Conservation (phyloP, 1,140 invertebrate genomes). For the Drosophila sp. region DNA sequence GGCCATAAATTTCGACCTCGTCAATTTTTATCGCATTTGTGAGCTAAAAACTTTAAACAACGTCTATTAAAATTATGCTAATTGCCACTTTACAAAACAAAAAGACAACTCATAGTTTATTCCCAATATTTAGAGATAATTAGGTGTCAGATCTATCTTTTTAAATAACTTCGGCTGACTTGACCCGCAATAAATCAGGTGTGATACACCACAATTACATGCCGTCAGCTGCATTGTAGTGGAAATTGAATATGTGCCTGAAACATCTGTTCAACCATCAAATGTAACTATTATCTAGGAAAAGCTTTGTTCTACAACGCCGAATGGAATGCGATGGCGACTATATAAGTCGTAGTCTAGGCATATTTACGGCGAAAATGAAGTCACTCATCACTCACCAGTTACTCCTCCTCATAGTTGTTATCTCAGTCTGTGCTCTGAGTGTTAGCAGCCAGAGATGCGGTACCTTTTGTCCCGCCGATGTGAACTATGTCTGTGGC, state of each 20-base stretch:
- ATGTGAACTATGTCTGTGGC: slow-evolving; percentile 17
- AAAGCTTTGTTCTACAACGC: background rate
- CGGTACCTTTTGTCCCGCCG: background rate
- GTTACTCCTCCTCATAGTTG: background rate
- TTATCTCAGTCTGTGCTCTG: background rate
- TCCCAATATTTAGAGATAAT: too few species aligned
- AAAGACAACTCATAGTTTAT: too few species aligned
- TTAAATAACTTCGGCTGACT: background rate
- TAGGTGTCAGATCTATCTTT: background rate
- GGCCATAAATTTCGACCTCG: too few species aligned
- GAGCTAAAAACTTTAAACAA: too few species aligned
- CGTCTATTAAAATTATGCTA: too few species aligned
- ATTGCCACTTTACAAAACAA: too few species aligned
- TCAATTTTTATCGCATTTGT: too few species aligned
- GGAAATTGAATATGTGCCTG: background rate
- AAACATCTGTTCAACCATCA: background rate
- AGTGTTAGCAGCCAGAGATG: background rate
- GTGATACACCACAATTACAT: background rate
- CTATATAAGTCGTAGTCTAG: background rate
- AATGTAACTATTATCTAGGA: background rate
- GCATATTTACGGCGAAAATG: slow-evolving; percentile 1
- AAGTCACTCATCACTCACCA: background rate
- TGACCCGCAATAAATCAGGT: background rate
- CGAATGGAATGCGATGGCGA: background rate
- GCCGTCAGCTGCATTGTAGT: background rate